A percentile compares a stretch with the other conserved stretches of the same genome.
These are phyloP conservation scores for Drosophila lutescens DNA, from an alignment of 2,888 invertebrate genomes.

Conservation along the genomic window DNA sequence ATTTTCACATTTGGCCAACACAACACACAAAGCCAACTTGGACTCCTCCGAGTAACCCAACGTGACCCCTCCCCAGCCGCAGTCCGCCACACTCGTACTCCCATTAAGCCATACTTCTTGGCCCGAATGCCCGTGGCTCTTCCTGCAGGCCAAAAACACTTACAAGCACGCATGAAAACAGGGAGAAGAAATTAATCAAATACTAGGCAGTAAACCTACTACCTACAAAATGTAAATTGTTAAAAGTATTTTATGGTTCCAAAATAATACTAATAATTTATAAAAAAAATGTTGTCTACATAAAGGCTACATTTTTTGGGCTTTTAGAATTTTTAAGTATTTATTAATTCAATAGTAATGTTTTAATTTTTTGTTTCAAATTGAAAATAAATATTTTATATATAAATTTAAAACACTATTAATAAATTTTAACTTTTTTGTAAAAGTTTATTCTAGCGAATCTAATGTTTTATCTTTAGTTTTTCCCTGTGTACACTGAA, in stretches of 20 bases:
- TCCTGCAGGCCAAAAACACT: conserved; percentile 62
- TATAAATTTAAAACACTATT: too few species aligned
- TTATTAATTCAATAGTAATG: too few species aligned
- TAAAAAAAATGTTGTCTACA: too few species aligned
- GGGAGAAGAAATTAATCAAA: conserved; percentile 14
- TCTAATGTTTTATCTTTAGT: background rate
- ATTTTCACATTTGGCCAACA: conserved; percentile 76
- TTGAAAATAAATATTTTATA: too few species aligned
- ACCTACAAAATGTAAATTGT: too few species aligned
- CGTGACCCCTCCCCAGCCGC: conserved; percentile 5
- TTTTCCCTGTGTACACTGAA: conserved; percentile 9
- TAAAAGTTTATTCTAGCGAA: too few species aligned
- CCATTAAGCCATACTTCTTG: conserved; percentile 33
- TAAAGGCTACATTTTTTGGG: too few species aligned
- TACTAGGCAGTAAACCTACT: background rate
- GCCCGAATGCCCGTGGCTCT: conserved; percentile 40
- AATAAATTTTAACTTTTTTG: too few species aligned
- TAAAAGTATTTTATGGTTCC: too few species aligned
- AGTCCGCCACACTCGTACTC: conserved; percentile 4
- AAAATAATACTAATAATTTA: too few species aligned
- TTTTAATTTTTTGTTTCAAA: too few species aligned
- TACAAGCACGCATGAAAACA: conserved; percentile 69
- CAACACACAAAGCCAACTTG: conserved; percentile 37
- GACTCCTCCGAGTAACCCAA: conserved; percentile 37
- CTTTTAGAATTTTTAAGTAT: too few species aligned